Evolutionary conservation across 2,113 vertebrate species (phyloP), one percentile per base, ranked within the genome.

Genomic region (Crotalus viridis): DNA sequence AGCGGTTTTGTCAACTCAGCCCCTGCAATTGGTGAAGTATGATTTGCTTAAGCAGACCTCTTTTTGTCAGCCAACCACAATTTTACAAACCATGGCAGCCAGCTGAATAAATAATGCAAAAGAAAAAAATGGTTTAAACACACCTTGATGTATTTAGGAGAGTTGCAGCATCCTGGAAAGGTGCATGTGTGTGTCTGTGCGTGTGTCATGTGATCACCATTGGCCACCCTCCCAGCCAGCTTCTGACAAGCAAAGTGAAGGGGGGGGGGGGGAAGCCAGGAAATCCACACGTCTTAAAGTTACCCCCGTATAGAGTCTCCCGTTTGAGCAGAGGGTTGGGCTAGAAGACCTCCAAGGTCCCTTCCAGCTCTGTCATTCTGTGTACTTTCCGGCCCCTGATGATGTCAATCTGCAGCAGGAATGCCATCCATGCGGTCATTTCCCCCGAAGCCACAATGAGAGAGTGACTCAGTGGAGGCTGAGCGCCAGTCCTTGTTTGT

Each of bases 151-250:
- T 81, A 15, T 39, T 3, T 3, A 10, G 17, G 39, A 28, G 28
- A 13, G 61, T n/a, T 64, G 9, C 26, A 26, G 59, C 1, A 0
- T 26, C 59, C 24, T 26, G 59, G 59, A 3, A 9, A 8, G 10
- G 3, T 10, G 59, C 0, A 5, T 1, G 56, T 0, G 17, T 6
- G 19, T 21, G 48, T 51, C 48, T 51, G 59, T 1, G 55, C 0
- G 55, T 0, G 4, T 6, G 19, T 21, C 55, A 56, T 21, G 1
- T 7, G 56, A 59, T 59, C 21, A 21, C 5, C 2, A 0, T 24
- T 59, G 6, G 59, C 1, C 10, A 12, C 24, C 59, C 26, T 64
- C 3, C 26, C 59, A 28, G 59, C 24, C 24, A 9, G 3, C 10
- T 64, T 28, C 59, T 28, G 59, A 28, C 59, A 26, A 64, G 59